Base-by-base conservation (phyloP, 2,797 vertebrate species). In the Lepus oiostolus region DNA sequence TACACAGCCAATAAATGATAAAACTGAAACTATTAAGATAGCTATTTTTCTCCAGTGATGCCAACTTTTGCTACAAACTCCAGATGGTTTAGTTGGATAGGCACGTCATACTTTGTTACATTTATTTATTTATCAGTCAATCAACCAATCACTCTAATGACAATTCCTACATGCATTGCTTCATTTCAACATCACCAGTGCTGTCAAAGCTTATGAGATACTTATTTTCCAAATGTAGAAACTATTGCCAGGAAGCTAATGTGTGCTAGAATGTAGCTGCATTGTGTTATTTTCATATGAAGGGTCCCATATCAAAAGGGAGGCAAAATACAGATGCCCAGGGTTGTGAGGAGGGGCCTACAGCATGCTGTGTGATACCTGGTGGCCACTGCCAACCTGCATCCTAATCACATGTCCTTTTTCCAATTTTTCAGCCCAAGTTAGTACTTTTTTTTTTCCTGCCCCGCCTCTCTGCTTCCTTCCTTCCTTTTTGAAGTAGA, bases 201-300 rank as follows among this genome's bases (percentile, higher is more conserved):
- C 52, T 63, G 5, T 92, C 65, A 82, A 17, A 80, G 47, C 54
- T 60, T n/a, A 52, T 28, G 32, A 60, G 74, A 3, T 80, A 30
- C 6, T 80, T 95, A 42, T 63, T 82, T 93, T 92, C 58, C 16
- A 42, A 4, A 30, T 80, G 26, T 86, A 30, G 50, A 90, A 38
- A 71, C 10, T 38, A 58, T 81, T 93, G 30, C 54, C 47, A 21
- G 63, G 85, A 88, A 65, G 62, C 65, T 65, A 77, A n/a, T 58
- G 22, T 16, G 7, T 52, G 7, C 13, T 65, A 17, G 67, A 67
- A 19, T 88, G 12, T n/a, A 58, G 1, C 72, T 88, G 1, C 8
- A 5, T 63, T 4, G n/a, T 32, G 7, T 32, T 54, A 0, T 85
- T 85, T 70, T 30, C 14, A 58, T 12, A 32, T 0, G 60, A 42